phyloP scores from a whole-genome alignment of 2,797 vertebrate species.

The Hippopotamyrus pictus region DNA sequence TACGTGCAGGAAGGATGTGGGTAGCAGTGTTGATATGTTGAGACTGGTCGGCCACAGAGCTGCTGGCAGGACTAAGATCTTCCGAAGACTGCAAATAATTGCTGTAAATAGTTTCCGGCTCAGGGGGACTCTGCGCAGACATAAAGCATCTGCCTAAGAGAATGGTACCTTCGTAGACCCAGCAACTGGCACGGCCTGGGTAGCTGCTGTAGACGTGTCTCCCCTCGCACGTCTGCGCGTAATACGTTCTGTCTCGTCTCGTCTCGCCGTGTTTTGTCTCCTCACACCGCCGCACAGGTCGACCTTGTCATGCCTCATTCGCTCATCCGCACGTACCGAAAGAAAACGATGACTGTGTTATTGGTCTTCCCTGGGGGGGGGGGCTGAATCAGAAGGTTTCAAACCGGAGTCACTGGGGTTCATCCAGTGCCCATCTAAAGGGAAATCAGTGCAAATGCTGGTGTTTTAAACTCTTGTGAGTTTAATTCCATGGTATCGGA shows the following conservation, averaged over 20 bases:
- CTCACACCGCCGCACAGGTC: neutral
- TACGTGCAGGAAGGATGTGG: neutral
- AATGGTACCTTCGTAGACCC: neutral
- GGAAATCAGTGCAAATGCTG: neutral
- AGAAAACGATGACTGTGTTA: neutral
- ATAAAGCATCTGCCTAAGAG: neutral
- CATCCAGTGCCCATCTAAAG: neutral
- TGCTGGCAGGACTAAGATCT: neutral
- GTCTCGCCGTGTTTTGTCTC: neutral
- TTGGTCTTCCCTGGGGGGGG: neutral
- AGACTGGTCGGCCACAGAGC: neutral
- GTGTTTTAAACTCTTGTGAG: neutral
- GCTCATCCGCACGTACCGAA: neutral
- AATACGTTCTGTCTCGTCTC: neutral
- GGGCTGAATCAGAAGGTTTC: neutral
- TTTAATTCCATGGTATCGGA: neutral
- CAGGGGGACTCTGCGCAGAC: neutral
- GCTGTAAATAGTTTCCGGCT: slow-evolving; percentile 10
- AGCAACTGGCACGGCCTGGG: neutral
- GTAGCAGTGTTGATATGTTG: neutral
- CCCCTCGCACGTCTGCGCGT: neutral
- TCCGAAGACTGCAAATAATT: neutral
- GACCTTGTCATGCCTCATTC: neutral
- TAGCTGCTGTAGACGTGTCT: neutral
- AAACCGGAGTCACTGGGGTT: neutral